Base-by-base conservation (phyloP, 2,113 vertebrate genomes). In the Limanda limanda region DNA sequence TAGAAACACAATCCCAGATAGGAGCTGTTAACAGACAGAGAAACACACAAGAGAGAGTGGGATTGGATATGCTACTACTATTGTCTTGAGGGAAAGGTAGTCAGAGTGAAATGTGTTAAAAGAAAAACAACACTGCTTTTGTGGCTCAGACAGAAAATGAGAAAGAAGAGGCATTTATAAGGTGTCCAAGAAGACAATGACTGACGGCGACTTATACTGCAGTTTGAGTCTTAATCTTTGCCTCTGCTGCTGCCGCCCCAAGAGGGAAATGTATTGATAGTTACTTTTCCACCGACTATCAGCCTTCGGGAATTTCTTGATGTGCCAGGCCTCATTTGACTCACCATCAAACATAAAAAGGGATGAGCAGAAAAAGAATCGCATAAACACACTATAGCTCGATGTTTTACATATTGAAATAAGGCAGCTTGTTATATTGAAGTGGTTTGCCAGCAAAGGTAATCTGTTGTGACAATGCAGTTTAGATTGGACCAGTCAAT, bases 401-500 rank as follows among this genome's bases (percentile, higher is more conserved):
- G 17, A 67, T 76, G 85, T 79, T 75, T 48, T 56, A 31, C 68
- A 62, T 61, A 64, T 78, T 37, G 69, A 71, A 79, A 58, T 42
- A n/a, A 82, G 57, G 59, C 74, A 64, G 75, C 74, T 81, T 82
- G 73, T 84, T 81, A 76, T 63, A 76, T 62, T 87, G 54, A 85
- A 64, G 76, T 71, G 61, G 55, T 75, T 78, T 84, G 74, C 78
- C 79, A 78, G 78, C 4, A 57, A 74, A 71, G 62, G 90, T 56
- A 90, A 92, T 87, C 71, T 68, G 64, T 74, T 87, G 71, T 88
- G 89, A 91, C 90, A 89, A 85, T 45, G 8, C 11, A 51, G 73
- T 78, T 86, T 80, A 71, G 78, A 82, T 85, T 74, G 75, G 75
- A 88, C 78, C 83, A 47, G 18, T 78, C 77, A 91, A 79, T 79